Evolutionary conservation across 2,113 vertebrate genomes (phyloP).

Genomic region (Mormoops blainvillei): DNA sequence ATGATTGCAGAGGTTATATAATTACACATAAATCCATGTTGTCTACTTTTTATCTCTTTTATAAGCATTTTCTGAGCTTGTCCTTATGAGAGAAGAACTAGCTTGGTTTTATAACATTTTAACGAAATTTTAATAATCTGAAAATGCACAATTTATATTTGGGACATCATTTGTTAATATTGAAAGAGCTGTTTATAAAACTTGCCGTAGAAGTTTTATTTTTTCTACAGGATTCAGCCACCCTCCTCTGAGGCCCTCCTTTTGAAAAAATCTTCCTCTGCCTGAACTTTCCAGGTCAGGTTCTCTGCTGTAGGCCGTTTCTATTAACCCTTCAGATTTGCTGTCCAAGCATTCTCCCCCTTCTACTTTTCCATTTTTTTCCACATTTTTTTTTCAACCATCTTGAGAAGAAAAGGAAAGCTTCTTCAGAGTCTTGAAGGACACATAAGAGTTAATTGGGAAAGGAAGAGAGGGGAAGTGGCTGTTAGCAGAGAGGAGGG

Average conservation of each 20-base stretch:
- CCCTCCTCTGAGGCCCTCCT: not conserved
- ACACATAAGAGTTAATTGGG: not conserved
- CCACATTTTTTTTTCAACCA: not conserved
- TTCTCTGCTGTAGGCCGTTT: not conserved
- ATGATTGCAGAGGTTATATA: not conserved
- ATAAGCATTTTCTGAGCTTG: not conserved
- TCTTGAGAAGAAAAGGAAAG: not conserved
- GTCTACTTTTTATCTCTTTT: not conserved
- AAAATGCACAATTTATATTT: not conserved
- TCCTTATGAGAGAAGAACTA: not conserved
- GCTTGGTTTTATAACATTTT: constrained; percentile 5
- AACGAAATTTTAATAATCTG: not conserved
- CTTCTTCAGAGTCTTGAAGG: not conserved
- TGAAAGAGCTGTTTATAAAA: not conserved
- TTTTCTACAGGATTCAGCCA: not conserved
- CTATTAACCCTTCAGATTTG: not conserved
- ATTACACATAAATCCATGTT: not conserved
- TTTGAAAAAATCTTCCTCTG: not conserved
- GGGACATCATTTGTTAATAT: not conserved
- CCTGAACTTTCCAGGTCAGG: not conserved
- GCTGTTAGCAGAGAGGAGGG: not conserved
- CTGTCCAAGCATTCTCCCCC: not conserved
- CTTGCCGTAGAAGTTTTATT: not conserved
- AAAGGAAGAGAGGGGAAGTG: not conserved
- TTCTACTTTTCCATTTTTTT: not conserved